These are phyloP conservation scores for Atta colombica DNA, from an alignment of 1,140 invertebrate genomes.

Conservation along the genomic window DNA sequence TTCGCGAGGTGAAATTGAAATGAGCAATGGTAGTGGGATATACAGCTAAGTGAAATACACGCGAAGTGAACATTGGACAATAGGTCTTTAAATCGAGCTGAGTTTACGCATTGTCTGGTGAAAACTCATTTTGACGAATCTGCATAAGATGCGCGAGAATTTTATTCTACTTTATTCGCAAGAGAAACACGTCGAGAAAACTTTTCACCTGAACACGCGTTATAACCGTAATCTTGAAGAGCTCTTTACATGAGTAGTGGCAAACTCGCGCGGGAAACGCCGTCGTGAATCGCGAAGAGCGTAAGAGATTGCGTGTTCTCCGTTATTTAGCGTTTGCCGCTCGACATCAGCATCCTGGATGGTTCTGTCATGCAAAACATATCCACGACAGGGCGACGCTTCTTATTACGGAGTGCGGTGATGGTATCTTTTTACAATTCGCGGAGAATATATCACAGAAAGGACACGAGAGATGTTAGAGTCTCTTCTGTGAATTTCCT, in stretches of 20 bases:
- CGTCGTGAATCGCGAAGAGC: slow-evolving; percentile 21
- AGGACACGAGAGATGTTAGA: slow-evolving; percentile 12
- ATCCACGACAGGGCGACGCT: slow-evolving; percentile 18
- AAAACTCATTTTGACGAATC: slow-evolving; percentile 30
- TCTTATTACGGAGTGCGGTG: slow-evolving; percentile 56
- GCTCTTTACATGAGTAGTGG: not conserved
- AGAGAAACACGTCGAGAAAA: not conserved
- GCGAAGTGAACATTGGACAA: slow-evolving; percentile 1
- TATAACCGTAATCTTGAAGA: slow-evolving; percentile 24
- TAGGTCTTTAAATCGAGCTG: not conserved
- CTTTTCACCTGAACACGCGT: slow-evolving; percentile 19
- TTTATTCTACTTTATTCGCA: slow-evolving; percentile 30
- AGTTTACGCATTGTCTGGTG: slow-evolving; percentile 12
- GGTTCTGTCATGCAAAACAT: slow-evolving; percentile 49
- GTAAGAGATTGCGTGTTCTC: slow-evolving; percentile 27
- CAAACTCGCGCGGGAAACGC: slow-evolving; percentile 22
- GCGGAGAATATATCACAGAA: not conserved
- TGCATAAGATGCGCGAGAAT: not conserved
- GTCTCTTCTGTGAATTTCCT: slow-evolving; percentile 41
- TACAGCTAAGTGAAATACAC: slow-evolving; percentile 66
- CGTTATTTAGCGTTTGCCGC: slow-evolving; percentile 45
- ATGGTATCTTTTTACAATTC: slow-evolving; percentile 43
- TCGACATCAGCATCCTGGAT: slow-evolving; percentile 2
- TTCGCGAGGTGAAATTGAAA: slow-evolving; percentile 74
- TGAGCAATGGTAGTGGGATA: slow-evolving; percentile 37